Evolutionary conservation across 53 echinoderm and acorn worm genomes (phyloP).

Genomic region (Luidia sarsii): DNA sequence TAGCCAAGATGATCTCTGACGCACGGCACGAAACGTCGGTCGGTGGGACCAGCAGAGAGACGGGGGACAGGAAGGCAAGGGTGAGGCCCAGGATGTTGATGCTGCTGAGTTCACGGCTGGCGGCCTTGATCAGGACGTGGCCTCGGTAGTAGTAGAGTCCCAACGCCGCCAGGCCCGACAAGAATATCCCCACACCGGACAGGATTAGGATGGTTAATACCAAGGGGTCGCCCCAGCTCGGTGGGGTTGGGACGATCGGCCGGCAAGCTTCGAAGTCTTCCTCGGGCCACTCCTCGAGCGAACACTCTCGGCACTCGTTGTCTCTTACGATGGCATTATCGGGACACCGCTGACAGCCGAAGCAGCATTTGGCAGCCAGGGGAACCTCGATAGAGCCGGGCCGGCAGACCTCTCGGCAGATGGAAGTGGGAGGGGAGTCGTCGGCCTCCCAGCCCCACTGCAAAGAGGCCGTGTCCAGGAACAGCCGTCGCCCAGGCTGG

Average conservation of each 20-base stretch:
- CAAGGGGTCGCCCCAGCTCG: constrained; percentile 60
- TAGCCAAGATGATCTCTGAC: constrained; percentile 10
- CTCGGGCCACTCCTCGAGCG: constrained; percentile 64
- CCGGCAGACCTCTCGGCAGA: constrained; percentile 76
- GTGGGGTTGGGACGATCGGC: constrained; percentile 45
- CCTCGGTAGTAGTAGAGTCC: constrained; percentile 28
- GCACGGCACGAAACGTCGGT: constrained; percentile 32
- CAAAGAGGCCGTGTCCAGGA: neutral
- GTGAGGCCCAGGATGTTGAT: constrained; percentile 53
- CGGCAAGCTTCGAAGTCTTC: constrained; percentile 55
- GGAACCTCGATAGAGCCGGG: constrained; percentile 49
- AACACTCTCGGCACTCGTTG: constrained; percentile 61
- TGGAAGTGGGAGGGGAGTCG: constrained; percentile 31
- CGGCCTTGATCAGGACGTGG: constrained; percentile 46
- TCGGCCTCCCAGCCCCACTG: constrained; percentile 17
- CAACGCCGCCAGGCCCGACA: constrained; percentile 14
- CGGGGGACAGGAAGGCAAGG: constrained; percentile 34
- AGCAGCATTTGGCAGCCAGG: constrained; percentile 74
- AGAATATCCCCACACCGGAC: constrained; percentile 36
- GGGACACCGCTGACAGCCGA: constrained; percentile 69
- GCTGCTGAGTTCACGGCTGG: constrained; percentile 49
- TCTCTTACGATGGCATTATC: constrained; percentile 56
- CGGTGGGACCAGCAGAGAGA: constrained; percentile 39
- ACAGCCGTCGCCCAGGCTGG: neutral
- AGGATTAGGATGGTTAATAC: constrained; percentile 46